Evolutionary conservation across 2,113 vertebrate genomes (phyloP).

Genomic region (Toxostoma redivivum): DNA sequence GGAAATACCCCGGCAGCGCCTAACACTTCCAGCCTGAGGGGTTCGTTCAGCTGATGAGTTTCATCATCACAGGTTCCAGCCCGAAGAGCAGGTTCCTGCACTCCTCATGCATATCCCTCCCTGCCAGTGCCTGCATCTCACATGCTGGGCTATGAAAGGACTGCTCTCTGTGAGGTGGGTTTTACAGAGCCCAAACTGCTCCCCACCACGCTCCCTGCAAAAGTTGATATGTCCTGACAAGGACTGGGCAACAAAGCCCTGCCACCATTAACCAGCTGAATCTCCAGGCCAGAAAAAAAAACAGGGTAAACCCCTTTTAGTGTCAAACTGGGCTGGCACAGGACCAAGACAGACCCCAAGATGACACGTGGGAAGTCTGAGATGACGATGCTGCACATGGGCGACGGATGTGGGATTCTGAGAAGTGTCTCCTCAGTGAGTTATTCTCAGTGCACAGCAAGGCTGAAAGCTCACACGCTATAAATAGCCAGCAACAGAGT

Average conservation of each 20-base stretch:
- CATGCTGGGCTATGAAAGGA: accelerated
- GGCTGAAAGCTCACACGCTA: not conserved
- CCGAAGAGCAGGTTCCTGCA: not conserved
- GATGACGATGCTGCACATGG: not conserved
- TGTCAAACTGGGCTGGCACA: not conserved
- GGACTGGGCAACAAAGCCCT: accelerated
- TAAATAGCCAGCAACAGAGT: not conserved
- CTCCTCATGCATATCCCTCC: not conserved
- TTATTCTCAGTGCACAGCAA: not conserved
- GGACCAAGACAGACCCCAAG: not conserved
- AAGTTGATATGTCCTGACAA: not conserved
- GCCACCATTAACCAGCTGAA: not conserved
- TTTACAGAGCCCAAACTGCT: not conserved
- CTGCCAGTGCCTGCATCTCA: not conserved
- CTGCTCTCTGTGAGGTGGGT: not conserved
- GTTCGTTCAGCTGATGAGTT: not conserved
- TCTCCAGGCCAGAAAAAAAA: not conserved
- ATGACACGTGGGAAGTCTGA: not conserved
- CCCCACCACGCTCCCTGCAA: not conserved
- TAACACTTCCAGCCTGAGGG: not conserved
- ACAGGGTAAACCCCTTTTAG: not conserved
- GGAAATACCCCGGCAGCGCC: not conserved
- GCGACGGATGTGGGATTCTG: not conserved
- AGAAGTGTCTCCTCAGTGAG: not conserved
- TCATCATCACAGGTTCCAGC: not conserved